A percentile compares a stretch with the other conserved stretches of the same genome.
Evolutionary conservation across 1,140 invertebrate genomes (phyloP).

Genomic region (Drosophila ogumai): DNA sequence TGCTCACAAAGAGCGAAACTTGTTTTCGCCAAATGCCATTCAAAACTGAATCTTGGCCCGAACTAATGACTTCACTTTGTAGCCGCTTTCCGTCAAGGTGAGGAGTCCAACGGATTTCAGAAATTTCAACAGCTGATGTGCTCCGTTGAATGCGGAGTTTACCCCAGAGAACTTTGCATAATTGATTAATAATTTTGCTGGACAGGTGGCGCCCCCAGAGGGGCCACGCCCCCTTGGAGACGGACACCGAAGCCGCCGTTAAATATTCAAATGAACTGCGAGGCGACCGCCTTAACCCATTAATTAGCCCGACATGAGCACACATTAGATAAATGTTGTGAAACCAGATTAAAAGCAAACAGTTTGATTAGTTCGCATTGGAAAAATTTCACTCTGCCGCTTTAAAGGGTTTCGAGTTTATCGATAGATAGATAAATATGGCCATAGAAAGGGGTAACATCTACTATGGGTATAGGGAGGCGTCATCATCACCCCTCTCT

Average conservation of each 20-base stretch:
- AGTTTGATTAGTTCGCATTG: constrained; percentile 12
- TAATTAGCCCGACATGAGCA: constrained; percentile 37
- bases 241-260: constrained; percentile 15
- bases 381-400: constrained; percentile 23
- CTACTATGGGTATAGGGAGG: background rate
- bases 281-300: constrained; percentile 37
- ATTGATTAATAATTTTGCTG: constrained; percentile 60
- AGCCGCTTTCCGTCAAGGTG: constrained; percentile 22
- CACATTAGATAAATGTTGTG: constrained; percentile 45
- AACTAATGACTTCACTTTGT: constrained; percentile 41
- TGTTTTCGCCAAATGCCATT: constrained; percentile 45
- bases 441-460: constrained; percentile 3
- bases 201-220: constrained; percentile 45
- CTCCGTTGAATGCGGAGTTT: constrained; percentile 9
- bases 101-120: constrained; percentile 19
- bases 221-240: constrained; percentile 26
- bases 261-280: constrained; percentile 56
- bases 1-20: constrained; percentile 38
- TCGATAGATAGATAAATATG: background rate
- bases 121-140: constrained; percentile 30
- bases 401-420: constrained; percentile 18
- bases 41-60: constrained; percentile 33
- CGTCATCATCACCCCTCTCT: constrained; percentile 13
- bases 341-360: constrained; percentile 47
- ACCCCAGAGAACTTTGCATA: constrained; percentile 52